Conservation (phyloP, 1,140 invertebrate species). For the Aleiodes sp. region DNA sequence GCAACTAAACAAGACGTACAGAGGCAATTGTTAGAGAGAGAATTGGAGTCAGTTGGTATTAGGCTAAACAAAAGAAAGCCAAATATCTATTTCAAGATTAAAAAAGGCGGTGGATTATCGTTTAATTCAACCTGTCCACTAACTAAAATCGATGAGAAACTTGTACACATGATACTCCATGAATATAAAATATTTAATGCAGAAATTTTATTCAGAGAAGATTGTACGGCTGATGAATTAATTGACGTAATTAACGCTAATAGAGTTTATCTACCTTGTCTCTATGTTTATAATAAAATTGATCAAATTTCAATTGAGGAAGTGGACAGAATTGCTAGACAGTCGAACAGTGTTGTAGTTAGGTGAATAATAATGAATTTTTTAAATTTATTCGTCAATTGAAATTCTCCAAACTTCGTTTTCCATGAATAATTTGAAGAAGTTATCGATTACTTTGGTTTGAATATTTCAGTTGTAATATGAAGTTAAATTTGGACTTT, state of each 20-base stretch:
- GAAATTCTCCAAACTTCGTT: neutral
- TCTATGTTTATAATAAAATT: conserved; percentile 99
- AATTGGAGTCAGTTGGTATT: conserved; percentile 96
- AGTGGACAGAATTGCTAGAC: conserved; percentile 92
- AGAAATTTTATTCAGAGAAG: conserved; percentile 96
- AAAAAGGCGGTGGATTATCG: conserved; percentile 98
- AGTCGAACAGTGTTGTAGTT: conserved; percentile 92
- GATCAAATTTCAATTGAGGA: conserved; percentile 99
- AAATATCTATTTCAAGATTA: conserved; percentile 98
- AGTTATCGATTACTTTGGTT: no score
- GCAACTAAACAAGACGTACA: conserved; percentile 97
- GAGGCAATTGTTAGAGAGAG: conserved; percentile 86
- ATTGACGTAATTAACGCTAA: conserved; percentile 99
- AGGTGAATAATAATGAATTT: conserved; percentile 70
- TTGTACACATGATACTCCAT: conserved; percentile 97
- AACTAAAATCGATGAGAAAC: conserved; percentile 95
- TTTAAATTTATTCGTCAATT: conserved; percentile 3
- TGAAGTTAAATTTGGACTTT: conserved; percentile 98
- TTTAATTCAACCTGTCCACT: conserved; percentile 96
- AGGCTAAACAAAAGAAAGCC: conserved; percentile 93
- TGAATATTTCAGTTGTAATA: conserved; percentile 90
- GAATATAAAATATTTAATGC: conserved; percentile 99
- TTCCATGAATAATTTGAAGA: conserved; percentile 27
- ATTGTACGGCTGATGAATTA: conserved; percentile 94
- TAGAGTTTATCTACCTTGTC: conserved; percentile 95